Evolutionary conservation across 2,888 invertebrate species (phyloP), one percentile per base, ranked within the genome.

Genomic region (Eudemis profundana): DNA sequence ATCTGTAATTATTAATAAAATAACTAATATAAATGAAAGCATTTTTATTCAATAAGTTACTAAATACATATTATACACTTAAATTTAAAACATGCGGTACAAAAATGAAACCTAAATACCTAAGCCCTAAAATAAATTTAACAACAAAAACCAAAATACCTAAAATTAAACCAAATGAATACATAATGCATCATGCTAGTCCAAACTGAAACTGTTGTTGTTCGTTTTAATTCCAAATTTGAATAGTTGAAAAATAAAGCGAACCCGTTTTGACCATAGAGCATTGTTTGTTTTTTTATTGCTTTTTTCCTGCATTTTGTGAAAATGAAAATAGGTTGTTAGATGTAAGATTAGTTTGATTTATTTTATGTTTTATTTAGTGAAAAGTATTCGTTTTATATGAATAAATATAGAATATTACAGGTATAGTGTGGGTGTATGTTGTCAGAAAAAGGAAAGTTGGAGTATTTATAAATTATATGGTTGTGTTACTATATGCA

Each of bases 241-340:
- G 68, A 68, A 67, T 68, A 57, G 57, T 53, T 61, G 47, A 53
- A 50, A 69, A 60, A 66, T 63, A 67, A 64, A 67, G 14, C 40
- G 53, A 66, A 60, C 63, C 38, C 33, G 51, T 54, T 59, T 53
- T 17, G 38, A 36, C 46, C 65, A 64, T 59, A 65, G 53, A 47
- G 53, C 46, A 67, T 68, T 68, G 68, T 67, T 56, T 44, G 36
- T 60, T 50, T 50, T 63, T 68, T 66, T 66, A 62, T 62, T 53
- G 50, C 60, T 50, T 61, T 64, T 68, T 63, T 69, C 67, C 69
- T 62, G 66, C 29, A 46, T 65, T 65, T 65, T 65, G 65, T 65
- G 65, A 53, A 65, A 65, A 65, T 65, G 44, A 59, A 53, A 57
- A 50, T 36, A 46, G 23, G 36, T 51, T 38, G 46, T 63, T 63